These are phyloP conservation scores for Pachycephus smyrnensis DNA, from an alignment of 2,888 invertebrate species.

Conservation along the genomic window DNA sequence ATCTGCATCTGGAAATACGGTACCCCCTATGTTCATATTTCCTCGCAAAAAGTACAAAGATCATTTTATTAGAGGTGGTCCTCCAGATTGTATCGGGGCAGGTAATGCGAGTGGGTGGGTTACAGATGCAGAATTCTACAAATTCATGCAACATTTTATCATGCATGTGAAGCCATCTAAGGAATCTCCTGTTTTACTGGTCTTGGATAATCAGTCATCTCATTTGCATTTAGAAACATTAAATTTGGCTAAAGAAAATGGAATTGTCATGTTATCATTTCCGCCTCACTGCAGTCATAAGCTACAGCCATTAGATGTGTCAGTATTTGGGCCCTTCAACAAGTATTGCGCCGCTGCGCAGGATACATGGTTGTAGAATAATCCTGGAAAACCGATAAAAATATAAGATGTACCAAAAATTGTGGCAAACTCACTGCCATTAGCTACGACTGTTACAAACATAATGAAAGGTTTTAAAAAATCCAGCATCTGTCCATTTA, in stretches of 20 bases:
- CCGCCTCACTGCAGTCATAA: conserved; percentile 55
- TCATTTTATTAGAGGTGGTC: conserved; percentile 21
- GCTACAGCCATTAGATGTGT: conserved; percentile 51
- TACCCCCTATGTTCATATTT: conserved; percentile 26
- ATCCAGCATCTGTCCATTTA: too few relatives aligned
- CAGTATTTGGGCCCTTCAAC: conserved; percentile 42
- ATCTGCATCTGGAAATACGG: conserved; percentile 28
- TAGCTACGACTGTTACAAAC: too few relatives aligned
- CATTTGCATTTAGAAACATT: conserved; percentile 36
- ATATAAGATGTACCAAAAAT: conserved; percentile 62
- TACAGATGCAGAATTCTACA: conserved; percentile 26
- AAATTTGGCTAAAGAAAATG: conserved; percentile 46
- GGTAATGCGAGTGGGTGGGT: conserved; percentile 34
- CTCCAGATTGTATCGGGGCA: conserved; percentile 27
- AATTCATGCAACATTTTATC: conserved; percentile 33
- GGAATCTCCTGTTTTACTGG: conserved; percentile 23
- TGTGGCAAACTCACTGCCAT: conserved; percentile 50
- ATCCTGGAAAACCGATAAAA: conserved; percentile 60
- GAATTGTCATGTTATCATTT: conserved; percentile 50
- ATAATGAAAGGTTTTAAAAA: too few relatives aligned
- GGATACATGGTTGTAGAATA: conserved; percentile 49
- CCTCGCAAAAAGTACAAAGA: conserved; percentile 17
- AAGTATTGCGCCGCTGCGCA: conserved; percentile 28
- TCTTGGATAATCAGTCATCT: conserved; percentile 36
- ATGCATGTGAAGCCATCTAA: conserved; percentile 23